Conservation (phyloP, 2,113 vertebrate species). For the Phalacrocorax carbo region DNA sequence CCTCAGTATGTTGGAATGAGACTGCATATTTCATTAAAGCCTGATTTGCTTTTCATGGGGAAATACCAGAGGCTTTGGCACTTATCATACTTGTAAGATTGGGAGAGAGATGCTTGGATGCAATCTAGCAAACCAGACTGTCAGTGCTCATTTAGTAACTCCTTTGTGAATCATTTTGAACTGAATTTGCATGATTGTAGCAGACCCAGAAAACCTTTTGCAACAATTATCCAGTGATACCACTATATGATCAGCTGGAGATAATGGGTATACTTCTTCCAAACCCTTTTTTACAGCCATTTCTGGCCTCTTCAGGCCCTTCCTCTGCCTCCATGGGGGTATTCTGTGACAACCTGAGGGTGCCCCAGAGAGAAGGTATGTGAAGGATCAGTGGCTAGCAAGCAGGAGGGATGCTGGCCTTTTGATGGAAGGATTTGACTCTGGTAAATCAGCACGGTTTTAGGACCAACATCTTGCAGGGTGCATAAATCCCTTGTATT, state of each 20-base stretch:
- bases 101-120: constrained; percentile 36
- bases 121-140: constrained; percentile 29
- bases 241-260: not conserved
- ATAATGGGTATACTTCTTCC: not conserved
- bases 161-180: not conserved
- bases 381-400: not conserved
- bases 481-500: not conserved
- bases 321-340: not conserved
- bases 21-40: constrained; percentile 38
- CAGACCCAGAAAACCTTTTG: constrained; percentile 8
- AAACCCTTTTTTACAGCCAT: not conserved
- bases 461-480: not conserved
- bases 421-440: not conserved
- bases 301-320: not conserved
- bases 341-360: not conserved
- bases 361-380: not conserved
- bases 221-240: not conserved
- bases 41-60: constrained; percentile 35
- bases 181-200: not conserved
- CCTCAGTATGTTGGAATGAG: not conserved
- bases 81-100: constrained; percentile 29
- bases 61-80: constrained; percentile 2
- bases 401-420: not conserved
- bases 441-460: not conserved
- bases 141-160: not conserved